Percentiles rank a stretch among this genome's conserved stretches.
phyloP scores from a whole-genome alignment of 2,797 vertebrate species.

The Petrocephalus sullivani region DNA sequence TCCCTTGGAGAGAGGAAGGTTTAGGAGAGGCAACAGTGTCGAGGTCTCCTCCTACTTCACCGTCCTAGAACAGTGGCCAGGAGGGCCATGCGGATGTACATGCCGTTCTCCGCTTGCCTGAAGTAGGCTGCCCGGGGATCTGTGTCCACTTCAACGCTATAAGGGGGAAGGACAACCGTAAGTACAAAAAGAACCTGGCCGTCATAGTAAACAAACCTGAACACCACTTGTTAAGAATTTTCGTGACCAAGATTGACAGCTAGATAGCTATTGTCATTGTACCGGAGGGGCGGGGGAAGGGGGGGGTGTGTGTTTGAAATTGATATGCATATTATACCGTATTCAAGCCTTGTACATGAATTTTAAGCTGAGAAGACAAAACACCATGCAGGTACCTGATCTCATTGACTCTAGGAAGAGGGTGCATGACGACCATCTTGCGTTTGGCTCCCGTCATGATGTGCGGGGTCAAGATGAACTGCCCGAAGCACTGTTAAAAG shows the following conservation, averaged over 20 bases:
- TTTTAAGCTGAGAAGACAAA: background rate
- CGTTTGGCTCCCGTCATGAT: constrained; percentile 95
- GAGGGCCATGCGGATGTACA: constrained; percentile 94
- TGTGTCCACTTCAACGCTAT: constrained; percentile 83
- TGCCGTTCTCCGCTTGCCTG: constrained; percentile 93
- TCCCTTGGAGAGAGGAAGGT: background rate
- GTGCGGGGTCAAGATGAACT: constrained; percentile 93
- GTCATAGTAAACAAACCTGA: background rate
- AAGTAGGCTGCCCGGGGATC: constrained; percentile 94
- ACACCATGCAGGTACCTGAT: constrained; percentile 70
- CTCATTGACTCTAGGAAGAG: constrained; percentile 89
- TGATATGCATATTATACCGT: background rate
- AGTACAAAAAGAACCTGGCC: background rate
- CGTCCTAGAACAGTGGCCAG: constrained; percentile 83
- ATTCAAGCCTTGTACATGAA: background rate
- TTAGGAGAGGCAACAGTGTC: background rate
- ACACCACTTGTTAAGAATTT: background rate
- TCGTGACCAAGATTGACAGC: background rate
- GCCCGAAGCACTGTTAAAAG: constrained; percentile 59
- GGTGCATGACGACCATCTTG: constrained; percentile 99
- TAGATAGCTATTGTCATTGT: background rate
- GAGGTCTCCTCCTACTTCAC: constrained; percentile 34
- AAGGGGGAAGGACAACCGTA: background rate
- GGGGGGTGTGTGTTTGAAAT: background rate
- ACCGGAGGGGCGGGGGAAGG: background rate